These are phyloP conservation scores for Phanerotoma sp. DNA, from an alignment of 2,888 invertebrate genomes.

Conservation along the genomic window DNA sequence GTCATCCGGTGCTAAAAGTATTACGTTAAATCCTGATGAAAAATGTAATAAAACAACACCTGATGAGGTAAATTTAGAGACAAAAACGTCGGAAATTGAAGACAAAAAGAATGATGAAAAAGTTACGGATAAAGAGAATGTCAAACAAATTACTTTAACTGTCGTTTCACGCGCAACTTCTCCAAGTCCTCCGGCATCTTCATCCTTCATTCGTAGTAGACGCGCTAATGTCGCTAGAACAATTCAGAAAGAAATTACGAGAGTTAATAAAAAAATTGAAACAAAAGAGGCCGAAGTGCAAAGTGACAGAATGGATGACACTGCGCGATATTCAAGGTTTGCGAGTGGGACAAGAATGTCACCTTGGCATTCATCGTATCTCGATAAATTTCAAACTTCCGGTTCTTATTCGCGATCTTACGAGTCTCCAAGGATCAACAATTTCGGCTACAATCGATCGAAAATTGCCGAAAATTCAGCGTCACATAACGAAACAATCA, in stretches of 20 bases:
- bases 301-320: slow-evolving; percentile 71
- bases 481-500: not conserved
- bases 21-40: slow-evolving; percentile 15
- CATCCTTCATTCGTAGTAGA: slow-evolving; percentile 64
- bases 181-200: slow-evolving; percentile 70
- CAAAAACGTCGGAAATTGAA: slow-evolving; percentile 25
- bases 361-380: slow-evolving; percentile 66
- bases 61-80: slow-evolving; percentile 13
- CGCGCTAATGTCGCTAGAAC: slow-evolving; percentile 74
- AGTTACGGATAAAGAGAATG: slow-evolving; percentile 29
- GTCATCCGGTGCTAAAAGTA: slow-evolving; percentile 13
- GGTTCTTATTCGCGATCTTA: slow-evolving; percentile 31
- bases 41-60: slow-evolving; percentile 18
- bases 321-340: slow-evolving; percentile 66
- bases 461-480: slow-evolving; percentile 35
- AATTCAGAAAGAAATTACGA: slow-evolving; percentile 69
- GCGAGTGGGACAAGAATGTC: slow-evolving; percentile 60
- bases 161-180: slow-evolving; percentile 78
- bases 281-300: slow-evolving; percentile 74
- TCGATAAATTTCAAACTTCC: slow-evolving; percentile 54
- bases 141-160: slow-evolving; percentile 58
- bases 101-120: slow-evolving; percentile 28
- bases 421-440: slow-evolving; percentile 38
- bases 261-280: slow-evolving; percentile 60
- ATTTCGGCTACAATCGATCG: slow-evolving; percentile 46